These are phyloP conservation scores for Neodiprion fabricii DNA, from an alignment of 1,140 invertebrate species.

Conservation along the genomic window DNA sequence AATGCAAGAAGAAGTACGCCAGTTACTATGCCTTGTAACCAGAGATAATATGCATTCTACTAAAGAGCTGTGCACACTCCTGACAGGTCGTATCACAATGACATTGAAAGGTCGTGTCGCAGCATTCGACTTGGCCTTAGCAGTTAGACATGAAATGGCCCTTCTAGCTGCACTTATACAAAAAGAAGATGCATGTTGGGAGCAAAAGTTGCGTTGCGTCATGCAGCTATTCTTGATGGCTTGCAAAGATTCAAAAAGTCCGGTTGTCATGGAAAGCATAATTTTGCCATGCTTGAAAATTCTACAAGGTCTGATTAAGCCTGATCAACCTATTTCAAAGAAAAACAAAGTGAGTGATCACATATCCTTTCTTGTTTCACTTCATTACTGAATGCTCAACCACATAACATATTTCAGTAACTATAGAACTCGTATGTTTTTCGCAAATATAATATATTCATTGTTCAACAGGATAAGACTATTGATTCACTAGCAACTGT, in stretches of 20 bases:
- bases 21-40: conserved; percentile 89
- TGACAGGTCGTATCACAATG: conserved; percentile 83
- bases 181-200: conserved; percentile 95
- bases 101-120: conserved; percentile 74
- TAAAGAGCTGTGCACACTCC: conserved; percentile 81
- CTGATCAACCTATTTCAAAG: conserved; percentile 66
- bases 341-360: conserved; percentile 58
- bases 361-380: neutral
- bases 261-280: conserved; percentile 78
- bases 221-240: conserved; percentile 84
- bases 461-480: conserved; percentile 61
- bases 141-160: conserved; percentile 87
- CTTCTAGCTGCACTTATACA: conserved; percentile 86
- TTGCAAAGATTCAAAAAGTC: conserved; percentile 73
- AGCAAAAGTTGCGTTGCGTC: conserved; percentile 88
- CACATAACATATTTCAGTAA: conserved; percentile 12
- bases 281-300: conserved; percentile 87
- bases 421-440: too few species aligned
- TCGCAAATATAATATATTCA: conserved; percentile 24
- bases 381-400: neutral
- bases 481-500: conserved; percentile 63
- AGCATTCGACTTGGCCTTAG: conserved; percentile 75
- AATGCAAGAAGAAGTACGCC: conserved; percentile 86
- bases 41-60: conserved; percentile 88
- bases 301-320: conserved; percentile 78